Evolutionary conservation across 2,888 invertebrate genomes (phyloP).

Genomic region (Parnassius glacialis): DNA sequence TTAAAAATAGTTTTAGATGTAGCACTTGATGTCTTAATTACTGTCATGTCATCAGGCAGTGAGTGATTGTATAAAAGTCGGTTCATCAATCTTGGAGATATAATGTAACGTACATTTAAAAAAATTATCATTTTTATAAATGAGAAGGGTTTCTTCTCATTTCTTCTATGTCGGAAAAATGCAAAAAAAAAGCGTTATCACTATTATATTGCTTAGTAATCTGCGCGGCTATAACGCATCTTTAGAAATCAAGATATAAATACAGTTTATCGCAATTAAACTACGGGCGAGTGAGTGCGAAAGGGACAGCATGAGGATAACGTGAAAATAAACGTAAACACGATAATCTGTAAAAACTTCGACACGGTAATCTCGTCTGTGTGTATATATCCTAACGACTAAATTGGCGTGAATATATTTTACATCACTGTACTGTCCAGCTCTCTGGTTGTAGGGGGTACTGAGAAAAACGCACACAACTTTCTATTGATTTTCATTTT

Average conservation of each 20-base stretch:
- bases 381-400: not conserved
- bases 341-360: constrained; percentile 40
- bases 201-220: not conserved
- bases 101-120: no score
- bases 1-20: no score
- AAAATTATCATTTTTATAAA: no score
- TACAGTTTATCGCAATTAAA: constrained; percentile 48
- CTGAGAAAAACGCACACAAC: constrained; percentile 18
- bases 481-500: constrained; percentile 23
- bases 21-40: no score
- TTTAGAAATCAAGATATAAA: constrained; percentile 23
- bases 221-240: constrained; percentile 17
- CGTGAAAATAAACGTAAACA: constrained; percentile 63
- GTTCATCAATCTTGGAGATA: no score
- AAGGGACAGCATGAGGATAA: constrained; percentile 71
- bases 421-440: not conserved
- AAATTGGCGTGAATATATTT: not conserved
- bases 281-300: constrained; percentile 41
- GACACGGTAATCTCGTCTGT: constrained; percentile 28
- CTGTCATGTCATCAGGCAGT: no score
- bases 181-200: no score
- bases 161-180: no score
- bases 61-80: no score
- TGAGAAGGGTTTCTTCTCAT: no score
- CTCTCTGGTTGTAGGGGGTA: constrained; percentile 12